Evolutionary conservation across 2,797 vertebrate species (phyloP), one percentile per base, ranked within the genome.

Genomic region (Premnoplex brunnescens): DNA sequence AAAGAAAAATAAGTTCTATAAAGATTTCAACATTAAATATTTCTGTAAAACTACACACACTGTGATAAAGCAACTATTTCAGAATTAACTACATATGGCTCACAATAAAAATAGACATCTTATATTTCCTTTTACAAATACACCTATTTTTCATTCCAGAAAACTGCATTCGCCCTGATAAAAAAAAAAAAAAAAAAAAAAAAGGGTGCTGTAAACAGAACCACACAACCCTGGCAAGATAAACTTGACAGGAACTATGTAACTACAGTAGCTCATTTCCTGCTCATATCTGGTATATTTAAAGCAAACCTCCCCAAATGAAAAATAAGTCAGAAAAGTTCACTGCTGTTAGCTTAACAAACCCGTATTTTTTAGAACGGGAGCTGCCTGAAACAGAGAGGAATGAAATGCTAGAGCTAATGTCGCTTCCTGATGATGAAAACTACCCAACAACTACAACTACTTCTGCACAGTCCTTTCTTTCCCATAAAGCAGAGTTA

Each of bases 371-470:
- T n/a, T 72, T 63, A 91, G 41, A 84, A 62, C 6, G 7, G 85
- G 56, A 91, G 69, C 69, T 87, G 73, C 83, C 75, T 68, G 49
- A 93, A 77, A 46, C 22, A 52, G 34, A 89, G 24, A 63, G 8
- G 6, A 91, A 94, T 76, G 62, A 80, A 93, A 80, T 5, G 4
- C 73, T 20, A 81, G 36, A 75, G 86, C 46, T 83, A 15, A 93
- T 58, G 96, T 97, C 91, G 91, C 91, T 97, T 95, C 89, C 93
- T 97, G 86, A 96, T 96, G 91, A 97, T 96, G 96, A 97, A 97
- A 97, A 97, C 95, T 91, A 96, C 91, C 83, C 86, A 93, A 97
- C 84, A 87, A 94, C 90, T 96, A 94, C 89, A 96, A 97, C 89
- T 95, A 84, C 80, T 96, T 93, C 90, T 79, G 71, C 85, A 95